phyloP scores from a whole-genome alignment of 2,888 invertebrate genomes.

The Alviniconcha strummeri region DNA sequence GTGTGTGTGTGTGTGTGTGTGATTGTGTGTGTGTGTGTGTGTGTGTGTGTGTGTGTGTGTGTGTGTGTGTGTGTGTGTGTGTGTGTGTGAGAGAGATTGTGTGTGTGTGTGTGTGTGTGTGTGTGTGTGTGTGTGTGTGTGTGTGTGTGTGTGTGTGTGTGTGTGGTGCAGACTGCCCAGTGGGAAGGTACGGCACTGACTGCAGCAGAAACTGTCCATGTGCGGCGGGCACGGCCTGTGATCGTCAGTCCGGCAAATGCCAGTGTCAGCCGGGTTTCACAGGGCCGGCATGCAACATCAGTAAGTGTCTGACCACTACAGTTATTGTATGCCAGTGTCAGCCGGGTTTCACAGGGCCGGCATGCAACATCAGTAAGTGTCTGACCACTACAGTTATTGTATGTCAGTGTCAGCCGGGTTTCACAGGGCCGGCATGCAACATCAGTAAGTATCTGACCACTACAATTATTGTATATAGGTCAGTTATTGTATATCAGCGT shows the following conservation, averaged over 20 bases:
- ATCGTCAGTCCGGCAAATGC: conserved; percentile 61
- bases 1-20: no score
- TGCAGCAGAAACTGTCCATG: conserved; percentile 63
- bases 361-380: conserved; percentile 45
- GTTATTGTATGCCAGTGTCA: background rate
- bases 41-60: no score
- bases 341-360: conserved; percentile 37
- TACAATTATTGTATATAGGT: background rate
- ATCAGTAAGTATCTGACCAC: background rate
- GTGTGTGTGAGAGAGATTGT: no score
- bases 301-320: conserved; percentile 38
- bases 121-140: no score
- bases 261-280: conserved; percentile 58
- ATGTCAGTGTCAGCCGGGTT: background rate
- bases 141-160: no score
- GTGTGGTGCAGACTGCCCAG: conserved; percentile 54
- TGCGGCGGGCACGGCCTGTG: conserved; percentile 56
- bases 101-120: no score
- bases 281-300: conserved; percentile 52
- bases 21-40: no score
- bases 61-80: no score
- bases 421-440: background rate
- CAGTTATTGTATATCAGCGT: background rate
- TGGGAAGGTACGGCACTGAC: conserved; percentile 59
- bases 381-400: background rate